Conservation (phyloP, 2,113 vertebrate genomes). For the Indicator indicator region DNA sequence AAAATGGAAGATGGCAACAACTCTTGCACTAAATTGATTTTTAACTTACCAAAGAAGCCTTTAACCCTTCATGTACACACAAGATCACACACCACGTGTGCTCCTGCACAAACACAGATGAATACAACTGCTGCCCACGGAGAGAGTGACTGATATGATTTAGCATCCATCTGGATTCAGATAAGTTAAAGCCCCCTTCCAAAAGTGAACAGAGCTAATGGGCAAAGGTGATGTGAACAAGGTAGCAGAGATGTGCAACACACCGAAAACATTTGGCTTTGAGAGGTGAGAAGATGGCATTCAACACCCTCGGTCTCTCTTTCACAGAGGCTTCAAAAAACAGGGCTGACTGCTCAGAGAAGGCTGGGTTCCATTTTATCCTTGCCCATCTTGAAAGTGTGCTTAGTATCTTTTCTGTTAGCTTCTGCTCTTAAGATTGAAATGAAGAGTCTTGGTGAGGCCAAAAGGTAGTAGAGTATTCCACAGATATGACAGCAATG, state of each 20-base stretch:
- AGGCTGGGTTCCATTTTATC: neutral
- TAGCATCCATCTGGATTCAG: neutral
- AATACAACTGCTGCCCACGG: neutral
- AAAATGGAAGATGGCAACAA: neutral
- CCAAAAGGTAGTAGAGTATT: conserved; percentile 18
- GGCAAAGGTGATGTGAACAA: neutral
- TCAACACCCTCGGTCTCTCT: neutral
- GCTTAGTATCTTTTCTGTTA: neutral
- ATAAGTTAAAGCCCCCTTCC: neutral
- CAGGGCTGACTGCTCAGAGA: neutral
- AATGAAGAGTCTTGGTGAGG: neutral
- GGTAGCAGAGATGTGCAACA: neutral
- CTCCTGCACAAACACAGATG: neutral
- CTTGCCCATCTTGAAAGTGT: neutral
- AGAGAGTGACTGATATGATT: neutral
- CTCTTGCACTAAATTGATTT: neutral
- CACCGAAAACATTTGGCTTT: neutral
- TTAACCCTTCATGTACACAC: neutral
- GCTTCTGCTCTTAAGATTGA: neutral
- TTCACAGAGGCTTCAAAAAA: neutral
- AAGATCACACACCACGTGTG: neutral
- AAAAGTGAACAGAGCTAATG: neutral
- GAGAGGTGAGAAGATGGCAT: neutral
- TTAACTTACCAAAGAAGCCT: neutral
- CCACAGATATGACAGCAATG: neutral